A percentile compares a stretch with the other conserved stretches of the same genome.
These are phyloP conservation scores for Enhydra lutris DNA, from an alignment of 2,113 vertebrate genomes.

Conservation along the genomic window DNA sequence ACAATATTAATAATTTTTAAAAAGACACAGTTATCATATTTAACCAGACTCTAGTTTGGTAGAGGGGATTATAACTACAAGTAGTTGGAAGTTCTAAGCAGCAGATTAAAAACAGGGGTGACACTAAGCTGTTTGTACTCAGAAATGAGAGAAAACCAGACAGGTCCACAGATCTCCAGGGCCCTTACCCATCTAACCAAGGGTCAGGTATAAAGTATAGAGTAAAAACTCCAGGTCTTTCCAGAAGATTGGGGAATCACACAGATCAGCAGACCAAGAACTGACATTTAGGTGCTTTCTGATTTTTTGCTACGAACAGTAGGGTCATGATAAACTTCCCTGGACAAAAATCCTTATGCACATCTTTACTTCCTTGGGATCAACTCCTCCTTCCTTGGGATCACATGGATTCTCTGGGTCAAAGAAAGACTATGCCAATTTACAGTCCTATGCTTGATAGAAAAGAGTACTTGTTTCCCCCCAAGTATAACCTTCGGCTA, in stretches of 20 bases:
- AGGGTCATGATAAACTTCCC: not conserved
- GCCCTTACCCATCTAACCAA: not conserved
- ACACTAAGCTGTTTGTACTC: not conserved
- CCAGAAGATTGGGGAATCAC: conserved; percentile 2
- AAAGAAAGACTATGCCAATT: not conserved
- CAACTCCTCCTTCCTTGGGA: not conserved
- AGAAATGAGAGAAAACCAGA: not conserved
- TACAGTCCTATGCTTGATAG: not conserved
- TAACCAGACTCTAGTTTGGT: not conserved
- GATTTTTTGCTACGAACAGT: not conserved
- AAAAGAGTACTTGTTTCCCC: not conserved
- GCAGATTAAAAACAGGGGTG: not conserved
- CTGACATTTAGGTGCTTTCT: conserved; percentile 43
- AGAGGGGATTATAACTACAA: not conserved
- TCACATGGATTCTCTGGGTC: not conserved
- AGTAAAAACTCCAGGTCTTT: conserved; percentile 44
- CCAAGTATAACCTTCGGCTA: not conserved
- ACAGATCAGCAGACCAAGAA: not conserved
- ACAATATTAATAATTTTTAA: not conserved
- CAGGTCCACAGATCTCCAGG: not conserved
- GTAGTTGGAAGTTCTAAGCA: not conserved
- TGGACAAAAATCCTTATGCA: not conserved
- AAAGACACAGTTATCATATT: not conserved
- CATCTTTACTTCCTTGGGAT: not conserved
- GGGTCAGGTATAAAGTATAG: not conserved